phyloP scores from a whole-genome alignment of 2,797 vertebrate genomes.

The Lacerta bilineata region DNA sequence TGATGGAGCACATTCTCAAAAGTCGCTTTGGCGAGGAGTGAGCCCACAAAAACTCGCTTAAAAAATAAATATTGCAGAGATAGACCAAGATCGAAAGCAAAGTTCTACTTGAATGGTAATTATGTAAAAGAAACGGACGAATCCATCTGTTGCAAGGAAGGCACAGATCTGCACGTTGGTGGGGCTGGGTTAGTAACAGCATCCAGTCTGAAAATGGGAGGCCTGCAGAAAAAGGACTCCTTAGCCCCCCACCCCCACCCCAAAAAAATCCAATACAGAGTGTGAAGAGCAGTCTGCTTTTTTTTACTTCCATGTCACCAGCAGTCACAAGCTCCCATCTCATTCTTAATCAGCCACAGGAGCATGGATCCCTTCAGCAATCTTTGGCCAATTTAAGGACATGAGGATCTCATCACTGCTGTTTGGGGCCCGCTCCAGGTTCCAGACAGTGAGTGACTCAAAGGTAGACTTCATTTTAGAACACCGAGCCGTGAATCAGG shows the following conservation, averaged over 20 bases:
- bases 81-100: background rate
- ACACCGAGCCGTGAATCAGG: too few species aligned
- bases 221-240: too few species aligned
- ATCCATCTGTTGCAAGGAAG: too few species aligned
- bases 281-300: fast-evolving
- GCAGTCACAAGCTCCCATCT: background rate
- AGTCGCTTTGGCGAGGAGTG: too few species aligned
- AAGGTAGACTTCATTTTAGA: conserved; percentile 78
- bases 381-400: conserved; percentile 87
- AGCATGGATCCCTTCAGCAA: conserved; percentile 78
- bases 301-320: fast-evolving
- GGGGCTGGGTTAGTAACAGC: too few species aligned
- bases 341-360: background rate
- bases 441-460: conserved; percentile 87
- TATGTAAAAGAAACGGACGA: too few species aligned
- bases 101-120: too few species aligned
- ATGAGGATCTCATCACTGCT: conserved; percentile 85
- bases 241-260: too few species aligned
- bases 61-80: background rate
- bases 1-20: background rate
- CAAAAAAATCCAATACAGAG: too few species aligned
- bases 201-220: too few species aligned
- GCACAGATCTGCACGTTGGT: too few species aligned
- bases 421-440: conserved; percentile 85
- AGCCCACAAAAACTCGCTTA: background rate